Evolutionary conservation across 92 coral and sea anemone species (phyloP), one percentile per base, ranked within the genome.

Genomic region (Parazoanthus atlanticus): DNA sequence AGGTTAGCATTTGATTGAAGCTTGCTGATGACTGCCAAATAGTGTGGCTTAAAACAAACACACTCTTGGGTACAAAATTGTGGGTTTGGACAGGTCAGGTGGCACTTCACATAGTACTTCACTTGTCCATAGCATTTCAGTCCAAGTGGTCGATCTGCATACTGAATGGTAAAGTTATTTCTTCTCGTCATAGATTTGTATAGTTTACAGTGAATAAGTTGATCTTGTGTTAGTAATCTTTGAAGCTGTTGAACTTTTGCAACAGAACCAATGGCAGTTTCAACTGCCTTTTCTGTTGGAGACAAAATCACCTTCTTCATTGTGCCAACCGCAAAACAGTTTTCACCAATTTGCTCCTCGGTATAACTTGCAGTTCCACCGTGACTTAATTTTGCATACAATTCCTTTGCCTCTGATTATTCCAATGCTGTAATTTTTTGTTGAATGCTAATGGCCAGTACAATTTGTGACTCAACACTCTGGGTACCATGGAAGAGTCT

Each of bases 401-500:
- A 61, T 19, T 77, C 66, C 58, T 90, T 90, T 10, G 79, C 64
- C 16, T 75, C 21, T 21, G 91, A 88, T 49, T 89, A 89, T 43
- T 76, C 30, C 13, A 64, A 30, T 32, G 84, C 91, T 21, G 91
- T 89, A 69, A 91, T 67, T 81, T 88, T 88, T 78, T 88, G 93
- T 58, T 88, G 91, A 26, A 84, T 71, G 34, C 89, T 38, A 3
- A 91, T 80, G 33, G 93, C 89, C 26, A 74, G 54, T 12, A 91
- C 89, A 72, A 91, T 84, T 43, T 89, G 94, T 74, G 43, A 58
- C 31, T 92, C 92, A 23, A 92, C 69, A 41, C 78, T 86, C 79
- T 92, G 94, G 21, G 94, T 89, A 3, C 94, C 94, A 91, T 91
- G 94, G 82, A 92, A 86, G 11, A 92, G 64, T 6, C 43, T 81